Conservation (phyloP, 2,113 vertebrate genomes). For the Taurulus bubalis region DNA sequence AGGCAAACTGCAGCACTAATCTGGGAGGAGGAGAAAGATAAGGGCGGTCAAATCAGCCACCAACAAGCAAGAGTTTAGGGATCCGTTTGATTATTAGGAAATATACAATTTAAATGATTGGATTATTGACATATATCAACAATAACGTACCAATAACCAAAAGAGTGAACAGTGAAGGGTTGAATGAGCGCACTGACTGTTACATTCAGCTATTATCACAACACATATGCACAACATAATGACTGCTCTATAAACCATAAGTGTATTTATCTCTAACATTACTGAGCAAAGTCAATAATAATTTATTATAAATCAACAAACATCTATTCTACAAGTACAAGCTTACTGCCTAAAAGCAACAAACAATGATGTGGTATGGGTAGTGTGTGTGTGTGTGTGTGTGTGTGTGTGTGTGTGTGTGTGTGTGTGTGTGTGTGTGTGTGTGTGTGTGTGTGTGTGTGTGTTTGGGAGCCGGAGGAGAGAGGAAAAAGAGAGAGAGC, state of each 20-base stretch:
- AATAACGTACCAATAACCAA: not conserved
- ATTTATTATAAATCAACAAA: not conserved
- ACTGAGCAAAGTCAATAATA: not conserved
- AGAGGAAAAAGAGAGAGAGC: too few relatives aligned
- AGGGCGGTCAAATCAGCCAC: slow-evolving; percentile 43
- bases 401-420: too few relatives aligned
- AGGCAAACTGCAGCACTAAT: slow-evolving; percentile 59
- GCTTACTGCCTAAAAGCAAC: too few relatives aligned
- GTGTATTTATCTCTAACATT: not conserved
- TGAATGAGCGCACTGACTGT: too few relatives aligned
- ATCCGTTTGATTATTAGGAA: not conserved
- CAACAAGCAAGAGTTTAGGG: slow-evolving; percentile 38
- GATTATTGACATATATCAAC: not conserved
- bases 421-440: too few relatives aligned
- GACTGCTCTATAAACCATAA: too few relatives aligned
- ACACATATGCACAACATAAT: not conserved
- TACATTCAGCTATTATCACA: not conserved
- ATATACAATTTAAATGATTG: not conserved
- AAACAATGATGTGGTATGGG: too few relatives aligned
- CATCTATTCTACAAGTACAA: too few relatives aligned
- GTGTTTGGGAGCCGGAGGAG: too few relatives aligned
- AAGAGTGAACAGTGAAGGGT: too few relatives aligned
- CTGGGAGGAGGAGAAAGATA: slow-evolving; percentile 58
- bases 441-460: too few relatives aligned
- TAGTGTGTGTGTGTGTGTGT: too few relatives aligned